Evolutionary conservation across 2,797 vertebrate genomes (phyloP), one percentile per base, ranked within the genome.

Genomic region (Scarus forsteni): DNA sequence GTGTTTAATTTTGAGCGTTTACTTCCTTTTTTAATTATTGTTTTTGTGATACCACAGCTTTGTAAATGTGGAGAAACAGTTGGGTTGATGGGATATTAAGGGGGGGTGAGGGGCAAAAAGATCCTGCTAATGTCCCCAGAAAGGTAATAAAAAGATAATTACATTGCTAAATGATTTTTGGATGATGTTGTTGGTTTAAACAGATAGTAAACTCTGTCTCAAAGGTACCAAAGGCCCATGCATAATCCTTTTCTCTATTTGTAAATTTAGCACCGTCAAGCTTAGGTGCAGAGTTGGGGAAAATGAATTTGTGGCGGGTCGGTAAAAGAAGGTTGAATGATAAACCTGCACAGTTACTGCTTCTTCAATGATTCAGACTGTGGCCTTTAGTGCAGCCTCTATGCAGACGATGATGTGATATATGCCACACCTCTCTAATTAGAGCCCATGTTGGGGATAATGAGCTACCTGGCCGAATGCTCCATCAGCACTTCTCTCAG

Each of bases 401-500:
- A 13, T 68, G 39, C 34, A 59, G 51, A 48, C 13, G 15, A 5
- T 54, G 10, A 63, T 58, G 55, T 65, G 71, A 85, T 57, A 69
- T 72, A 84, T 60, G 49, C 54, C 40, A 43, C 55, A 12, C 45
- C 40, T 34, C 74, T 85, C 77, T 85, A 85, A 88, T 88, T 88
- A 81, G 50, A 68, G 59, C 40, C 83, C 50, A 35, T 57, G 55
- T 11, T 8, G 66, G 44, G 73, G 77, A 75, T 91, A 89, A 89
- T 75, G 82, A 90, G 77, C 75, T 71, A 78, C 58, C 63, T 76
- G 61, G 58, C 61, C 6, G 65, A 70, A 40, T 77, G 75, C 66
- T 82, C 73, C 43, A 71, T 85, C 82, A 85, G 82, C 78, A 77
- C 69, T 84, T 81, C 73, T 79, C 79, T 80, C 75, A 14, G 51